Evolutionary conservation across 2,888 invertebrate genomes (phyloP).

Genomic region (Noctua fimbriata): DNA sequence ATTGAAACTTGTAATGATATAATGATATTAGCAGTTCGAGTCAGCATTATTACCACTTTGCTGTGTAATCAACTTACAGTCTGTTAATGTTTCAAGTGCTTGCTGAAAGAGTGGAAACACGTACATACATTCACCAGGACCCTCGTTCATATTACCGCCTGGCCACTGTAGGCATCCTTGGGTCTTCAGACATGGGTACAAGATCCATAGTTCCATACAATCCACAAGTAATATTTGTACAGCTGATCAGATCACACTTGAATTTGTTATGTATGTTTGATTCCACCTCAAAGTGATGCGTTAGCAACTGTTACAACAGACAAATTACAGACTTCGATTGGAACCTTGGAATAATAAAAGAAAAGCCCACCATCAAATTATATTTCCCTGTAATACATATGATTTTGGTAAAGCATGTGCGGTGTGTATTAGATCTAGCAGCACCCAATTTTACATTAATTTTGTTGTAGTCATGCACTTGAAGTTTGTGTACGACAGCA

Average conservation of each 20-base stretch:
- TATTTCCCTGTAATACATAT: background rate
- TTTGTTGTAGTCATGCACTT: background rate
- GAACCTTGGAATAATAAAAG: constrained; percentile 18
- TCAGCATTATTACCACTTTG: constrained; percentile 7
- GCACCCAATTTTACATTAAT: background rate
- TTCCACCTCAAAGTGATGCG: no score
- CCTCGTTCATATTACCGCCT: background rate
- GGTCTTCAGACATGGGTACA: background rate
- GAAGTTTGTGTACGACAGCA: background rate
- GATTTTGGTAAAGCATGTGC: background rate
- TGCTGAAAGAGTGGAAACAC: background rate
- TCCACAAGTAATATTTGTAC: background rate
- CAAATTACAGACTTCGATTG: background rate
- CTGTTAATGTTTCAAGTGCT: background rate
- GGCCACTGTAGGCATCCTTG: background rate
- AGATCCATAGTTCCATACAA: no score
- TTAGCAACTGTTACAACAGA: background rate
- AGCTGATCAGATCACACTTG: background rate
- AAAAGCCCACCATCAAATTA: background rate
- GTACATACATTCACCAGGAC: no score
- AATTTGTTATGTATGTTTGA: background rate
- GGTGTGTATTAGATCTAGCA: no score
- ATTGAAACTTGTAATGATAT: background rate
- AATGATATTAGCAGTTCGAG: background rate
- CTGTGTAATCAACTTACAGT: background rate